Evolutionary conservation across 2,888 invertebrate genomes (phyloP), one percentile per base, ranked within the genome.

Genomic region (Trichopria drosophilae): DNA sequence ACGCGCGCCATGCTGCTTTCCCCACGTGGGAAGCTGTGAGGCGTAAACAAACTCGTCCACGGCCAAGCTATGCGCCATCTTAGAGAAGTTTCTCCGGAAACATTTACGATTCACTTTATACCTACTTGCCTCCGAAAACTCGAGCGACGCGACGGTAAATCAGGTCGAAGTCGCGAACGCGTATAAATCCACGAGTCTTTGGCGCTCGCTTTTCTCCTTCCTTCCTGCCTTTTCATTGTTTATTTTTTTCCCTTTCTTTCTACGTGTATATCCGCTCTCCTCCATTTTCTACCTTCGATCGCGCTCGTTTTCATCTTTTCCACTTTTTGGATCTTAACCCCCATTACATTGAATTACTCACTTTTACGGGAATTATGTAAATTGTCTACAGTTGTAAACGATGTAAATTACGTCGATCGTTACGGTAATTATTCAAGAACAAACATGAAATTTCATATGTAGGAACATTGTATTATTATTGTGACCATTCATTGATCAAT

Each of bases 11-110:
- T 68, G 66, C 63, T 64, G 65, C 58, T 63, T 67, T 63, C 64
- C 65, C 72, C 72, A 72, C 72, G 72, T 72, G 72, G 72, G 66
- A 66, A 65, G 66, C 66, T 68, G 62, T 23, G 65, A 65, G 66
- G 72, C 67, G 71, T 71, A 71, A 71, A 72, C 71, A 72, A 72
- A 69, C 65, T 65, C 62, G 61, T 59, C 58, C 58, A 57, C 52
- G n/a, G n/a, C n/a, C n/a, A n/a, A n/a, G n/a, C 57, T 59, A 62
- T 51, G 58, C 59, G 59, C 61, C 64, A 63, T 65, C 63, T 65
- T 67, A 58, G 59, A 59, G 56, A 63, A 64, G 61, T 67, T 65
- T 60, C 58, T 56, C 60, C 60, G 22, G 62, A 64, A 67, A 64
- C 61, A 63, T 64, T 67, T 67, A 67, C 64, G 61, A 67, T 66